Conservation (phyloP, 1,140 invertebrate species). For the Euglossa dilemma region DNA sequence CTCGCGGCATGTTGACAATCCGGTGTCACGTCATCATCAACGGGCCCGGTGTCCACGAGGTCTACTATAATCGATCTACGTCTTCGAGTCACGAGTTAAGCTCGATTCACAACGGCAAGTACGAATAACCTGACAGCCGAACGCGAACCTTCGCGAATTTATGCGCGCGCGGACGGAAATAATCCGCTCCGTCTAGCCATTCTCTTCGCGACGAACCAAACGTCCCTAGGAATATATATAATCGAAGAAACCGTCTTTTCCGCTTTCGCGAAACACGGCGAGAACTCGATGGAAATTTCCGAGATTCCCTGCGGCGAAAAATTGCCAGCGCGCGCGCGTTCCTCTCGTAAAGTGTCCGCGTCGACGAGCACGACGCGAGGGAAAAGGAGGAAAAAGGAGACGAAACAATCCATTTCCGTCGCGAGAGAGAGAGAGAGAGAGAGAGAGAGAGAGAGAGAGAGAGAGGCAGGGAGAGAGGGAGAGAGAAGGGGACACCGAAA, state of each 20-base stretch:
- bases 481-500: background rate
- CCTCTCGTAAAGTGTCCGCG: background rate
- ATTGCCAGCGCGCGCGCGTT: background rate
- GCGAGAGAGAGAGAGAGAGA: constrained; percentile 23
- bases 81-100: constrained; percentile 16
- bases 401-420: constrained; percentile 45
- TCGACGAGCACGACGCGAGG: background rate
- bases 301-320: background rate
- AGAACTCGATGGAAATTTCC: background rate
- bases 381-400: constrained; percentile 8
- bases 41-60: constrained; percentile 20
- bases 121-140: background rate
- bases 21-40: constrained; percentile 54
- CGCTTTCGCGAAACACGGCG: background rate
- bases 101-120: constrained; percentile 3
- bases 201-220: too few relatives aligned
- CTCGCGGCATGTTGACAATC: constrained; percentile 51
- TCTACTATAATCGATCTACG: constrained; percentile 40
- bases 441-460: constrained; percentile 26
- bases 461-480: constrained; percentile 10
- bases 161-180: background rate
- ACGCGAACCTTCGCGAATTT: background rate
- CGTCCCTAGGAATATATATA: too few relatives aligned
- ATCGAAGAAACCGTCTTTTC: background rate
- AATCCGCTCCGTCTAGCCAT: too few relatives aligned